phyloP scores from a whole-genome alignment of 2,888 invertebrate genomes.

The Mechanitis mazaeus region DNA sequence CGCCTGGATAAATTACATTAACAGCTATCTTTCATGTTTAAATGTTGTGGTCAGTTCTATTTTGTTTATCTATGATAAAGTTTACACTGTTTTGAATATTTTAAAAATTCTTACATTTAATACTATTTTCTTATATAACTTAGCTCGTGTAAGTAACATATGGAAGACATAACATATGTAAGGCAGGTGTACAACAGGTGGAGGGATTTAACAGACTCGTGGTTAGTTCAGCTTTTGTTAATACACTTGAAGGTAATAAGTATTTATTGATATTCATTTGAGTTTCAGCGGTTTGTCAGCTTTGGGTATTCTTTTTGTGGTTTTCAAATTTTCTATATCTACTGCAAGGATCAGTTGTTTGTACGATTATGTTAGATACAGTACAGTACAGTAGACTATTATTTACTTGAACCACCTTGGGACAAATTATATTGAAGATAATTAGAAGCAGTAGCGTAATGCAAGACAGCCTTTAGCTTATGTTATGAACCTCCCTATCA shows the following conservation, averaged over 20 bases:
- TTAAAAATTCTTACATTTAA: background rate
- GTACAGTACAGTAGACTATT: too few species aligned
- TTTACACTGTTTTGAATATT: too few species aligned
- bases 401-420: too few species aligned
- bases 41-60: background rate
- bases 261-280: background rate
- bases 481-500: too few species aligned
- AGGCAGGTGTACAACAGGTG: conserved; percentile 28
- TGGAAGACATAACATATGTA: conserved; percentile 17
- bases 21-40: conserved; percentile 2
- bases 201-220: conserved; percentile 16
- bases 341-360: too few species aligned
- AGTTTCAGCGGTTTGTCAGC: background rate
- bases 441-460: too few species aligned
- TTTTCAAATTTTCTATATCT: too few species aligned
- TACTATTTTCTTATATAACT: background rate
- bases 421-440: too few species aligned
- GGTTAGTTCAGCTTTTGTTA: conserved; percentile 3
- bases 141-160: conserved; percentile 24
- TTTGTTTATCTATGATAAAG: background rate
- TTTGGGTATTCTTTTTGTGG: too few species aligned
- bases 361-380: too few species aligned
- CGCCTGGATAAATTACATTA: conserved; percentile 14
- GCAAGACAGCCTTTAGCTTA: too few species aligned
- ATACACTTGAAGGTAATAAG: background rate